These are phyloP conservation scores for Notodonta ziczac DNA, from an alignment of 2,888 invertebrate genomes.

Conservation along the genomic window DNA sequence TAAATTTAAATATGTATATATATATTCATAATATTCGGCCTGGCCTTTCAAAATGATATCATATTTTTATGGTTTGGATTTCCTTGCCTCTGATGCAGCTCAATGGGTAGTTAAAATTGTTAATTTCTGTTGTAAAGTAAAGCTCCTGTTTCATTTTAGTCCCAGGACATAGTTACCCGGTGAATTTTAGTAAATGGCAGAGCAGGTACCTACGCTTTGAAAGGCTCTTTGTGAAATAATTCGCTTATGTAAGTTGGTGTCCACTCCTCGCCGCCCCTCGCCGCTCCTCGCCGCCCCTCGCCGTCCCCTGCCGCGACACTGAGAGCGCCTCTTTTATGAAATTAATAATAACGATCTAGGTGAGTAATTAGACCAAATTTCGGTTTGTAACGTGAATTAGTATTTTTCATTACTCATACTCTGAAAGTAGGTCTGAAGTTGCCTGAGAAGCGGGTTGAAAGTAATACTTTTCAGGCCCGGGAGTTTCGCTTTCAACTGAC, in stretches of 20 bases:
- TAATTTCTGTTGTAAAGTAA: too few species aligned
- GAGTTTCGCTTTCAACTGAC: too few species aligned
- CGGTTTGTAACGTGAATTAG: background rate
- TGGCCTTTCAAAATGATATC: too few species aligned
- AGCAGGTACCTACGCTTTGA: conserved; percentile 8
- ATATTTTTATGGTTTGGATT: too few species aligned
- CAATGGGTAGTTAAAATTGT: too few species aligned
- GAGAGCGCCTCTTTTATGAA: conserved; percentile 32
- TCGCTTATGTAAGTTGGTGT: conserved; percentile 31
- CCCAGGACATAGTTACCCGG: background rate
- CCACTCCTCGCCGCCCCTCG: conserved; percentile 11
- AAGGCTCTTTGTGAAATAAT: conserved; percentile 42
- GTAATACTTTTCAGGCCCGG: too few species aligned
- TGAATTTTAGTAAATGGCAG: background rate
- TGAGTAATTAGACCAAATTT: background rate
- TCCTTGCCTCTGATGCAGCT: too few species aligned
- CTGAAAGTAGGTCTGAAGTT: too few species aligned
- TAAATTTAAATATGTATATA: too few species aligned
- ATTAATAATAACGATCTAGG: conserved; percentile 11
- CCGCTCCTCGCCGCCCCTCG: conserved; percentile 11
- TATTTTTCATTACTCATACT: too few species aligned
- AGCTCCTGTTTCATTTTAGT: background rate
- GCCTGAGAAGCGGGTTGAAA: too few species aligned
- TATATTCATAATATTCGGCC: too few species aligned
- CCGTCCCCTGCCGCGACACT: conserved; percentile 8